Evolutionary conservation across 2,888 invertebrate species (phyloP), one percentile per base, ranked within the genome.

Genomic region (Mycalesis mineus): DNA sequence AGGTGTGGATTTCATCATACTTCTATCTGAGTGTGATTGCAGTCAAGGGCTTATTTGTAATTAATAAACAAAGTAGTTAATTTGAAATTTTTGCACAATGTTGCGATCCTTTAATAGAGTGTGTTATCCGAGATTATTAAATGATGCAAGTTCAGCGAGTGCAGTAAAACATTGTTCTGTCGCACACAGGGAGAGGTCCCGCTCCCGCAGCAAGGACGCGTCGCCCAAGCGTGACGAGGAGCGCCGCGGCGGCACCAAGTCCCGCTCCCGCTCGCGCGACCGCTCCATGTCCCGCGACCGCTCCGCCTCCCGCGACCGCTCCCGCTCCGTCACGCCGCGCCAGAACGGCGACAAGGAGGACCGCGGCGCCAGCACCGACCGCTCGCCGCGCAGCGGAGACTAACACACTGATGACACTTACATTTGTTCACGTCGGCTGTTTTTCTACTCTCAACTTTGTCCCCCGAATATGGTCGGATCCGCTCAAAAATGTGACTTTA

Each of bases 151-250:
- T 4, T 22, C 3, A 22, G 22, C 22, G 22, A 22, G 22, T 22
- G 22, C 2, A 22, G 2, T 36, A 36, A 36, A 11, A 36, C 15
- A 9, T 15, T 14, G 1, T 3, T 14, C 15, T 14, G 29, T 29
- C 53, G 28, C 37, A 44, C 14, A 42, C 50, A 93, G 93, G 82
- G 93, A 93, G 72, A 91, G 93, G 31, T 94, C 94, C 57, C 92
- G 92, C 48, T 94, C 94, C 33, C 90, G 88, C 68, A 94, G 94
- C 78, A 94, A 94, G 78, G 93, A 91, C 60, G 82, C 76, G 61
- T 85, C 88, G 1, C 85, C 87, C 14, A 86, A 86, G 65, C 84
- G 82, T 40, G 87, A 84, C 5, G 88, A 84, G 58, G 81, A 80
- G 57, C 82, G 84, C 44, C 84, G 82, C 57, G 76, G 71, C 28